Conservation (phyloP, 2,888 invertebrate genomes). For the Cabera pusaria region DNA sequence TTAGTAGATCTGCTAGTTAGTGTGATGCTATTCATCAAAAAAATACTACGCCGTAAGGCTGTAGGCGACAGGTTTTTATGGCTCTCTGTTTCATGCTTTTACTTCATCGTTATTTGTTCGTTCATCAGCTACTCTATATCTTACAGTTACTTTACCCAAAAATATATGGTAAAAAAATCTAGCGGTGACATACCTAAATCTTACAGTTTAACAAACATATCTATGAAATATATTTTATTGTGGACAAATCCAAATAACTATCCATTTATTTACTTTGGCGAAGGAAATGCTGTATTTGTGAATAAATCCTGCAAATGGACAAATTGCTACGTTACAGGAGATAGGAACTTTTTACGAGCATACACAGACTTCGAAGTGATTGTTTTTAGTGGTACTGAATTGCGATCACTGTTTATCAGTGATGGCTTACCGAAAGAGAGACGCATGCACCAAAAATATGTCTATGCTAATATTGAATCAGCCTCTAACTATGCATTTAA, state of each 20-base stretch:
- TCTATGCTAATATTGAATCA: conserved; percentile 60
- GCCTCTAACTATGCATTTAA: conserved; percentile 53
- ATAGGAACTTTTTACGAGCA: conserved; percentile 42
- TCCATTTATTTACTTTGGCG: conserved; percentile 53
- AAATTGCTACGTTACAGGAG: conserved; percentile 61
- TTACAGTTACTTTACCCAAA: conserved; percentile 2
- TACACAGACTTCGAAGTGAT: conserved; percentile 54
- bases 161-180: too few relatives aligned
- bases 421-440: conserved; percentile 45
- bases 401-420: conserved; percentile 17
- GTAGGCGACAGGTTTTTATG: conserved; percentile 5
- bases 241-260: conserved; percentile 53
- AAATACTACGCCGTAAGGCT: conserved; percentile 3
- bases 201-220: neutral
- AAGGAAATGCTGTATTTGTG: conserved; percentile 50
- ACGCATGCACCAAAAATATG: conserved; percentile 52
- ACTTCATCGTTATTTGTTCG: conserved; percentile 5
- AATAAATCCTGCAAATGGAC: conserved; percentile 50
- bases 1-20: too few relatives aligned
- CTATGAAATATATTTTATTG: conserved; percentile 54
- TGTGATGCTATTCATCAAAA: conserved; percentile 7
- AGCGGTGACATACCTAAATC: too few relatives aligned
- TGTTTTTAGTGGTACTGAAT: conserved; percentile 57
- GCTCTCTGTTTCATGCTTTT: too few relatives aligned
- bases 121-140: conserved; percentile 4